These are phyloP conservation scores for Cecidostiba fungosa DNA, from an alignment of 2,888 invertebrate species.

Conservation along the genomic window DNA sequence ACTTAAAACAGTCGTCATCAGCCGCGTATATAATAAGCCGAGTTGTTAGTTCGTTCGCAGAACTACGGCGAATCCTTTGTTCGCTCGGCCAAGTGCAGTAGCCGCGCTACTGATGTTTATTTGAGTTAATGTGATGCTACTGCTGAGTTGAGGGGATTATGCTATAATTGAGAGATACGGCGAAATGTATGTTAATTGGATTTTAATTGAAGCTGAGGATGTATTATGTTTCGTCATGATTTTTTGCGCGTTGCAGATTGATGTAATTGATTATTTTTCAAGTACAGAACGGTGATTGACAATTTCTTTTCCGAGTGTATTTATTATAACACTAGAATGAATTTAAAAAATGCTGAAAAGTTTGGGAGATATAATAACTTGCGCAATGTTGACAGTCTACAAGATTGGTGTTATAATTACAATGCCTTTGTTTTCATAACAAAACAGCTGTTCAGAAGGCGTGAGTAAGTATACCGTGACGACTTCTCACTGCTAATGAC, in stretches of 20 bases:
- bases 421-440: constrained; percentile 1
- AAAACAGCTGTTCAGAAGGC: neutral
- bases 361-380: neutral
- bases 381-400: neutral
- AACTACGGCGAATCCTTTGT: constrained; percentile 50
- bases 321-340: neutral
- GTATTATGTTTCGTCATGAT: neutral
- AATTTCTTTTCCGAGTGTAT: neutral
- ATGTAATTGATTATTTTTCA: neutral
- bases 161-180: neutral
- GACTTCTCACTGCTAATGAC: neutral
- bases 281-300: neutral
- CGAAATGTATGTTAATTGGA: neutral
- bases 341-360: neutral
- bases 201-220: neutral
- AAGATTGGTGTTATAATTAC: neutral
- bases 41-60: constrained; percentile 11
- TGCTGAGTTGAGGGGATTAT: neutral
- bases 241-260: neutral
- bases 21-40: constrained; percentile 13
- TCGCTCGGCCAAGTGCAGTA: neutral
- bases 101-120: neutral
- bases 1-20: constrained; percentile 25
- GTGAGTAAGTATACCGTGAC: neutral
- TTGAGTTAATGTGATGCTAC: neutral